A percentile compares a stretch with the other conserved stretches of the same genome.
phyloP scores from a whole-genome alignment of 1,140 invertebrate species.

The Drosophila bifasciata region DNA sequence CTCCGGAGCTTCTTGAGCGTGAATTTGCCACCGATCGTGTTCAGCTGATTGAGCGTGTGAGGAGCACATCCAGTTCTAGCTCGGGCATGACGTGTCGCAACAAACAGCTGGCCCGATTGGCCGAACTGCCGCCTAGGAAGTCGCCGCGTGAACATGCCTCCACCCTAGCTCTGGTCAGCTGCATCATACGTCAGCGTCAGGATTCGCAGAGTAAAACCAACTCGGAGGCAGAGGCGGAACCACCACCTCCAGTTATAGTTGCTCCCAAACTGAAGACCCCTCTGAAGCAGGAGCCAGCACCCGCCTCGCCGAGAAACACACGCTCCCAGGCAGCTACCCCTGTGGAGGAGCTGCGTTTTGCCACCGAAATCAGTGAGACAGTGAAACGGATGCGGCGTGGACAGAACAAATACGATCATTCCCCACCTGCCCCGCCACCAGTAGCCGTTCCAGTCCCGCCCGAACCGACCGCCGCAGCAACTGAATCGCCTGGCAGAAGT shows the following conservation, averaged over 20 bases:
- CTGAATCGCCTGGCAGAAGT: conserved; percentile 30
- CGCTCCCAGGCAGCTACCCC: conserved; percentile 73
- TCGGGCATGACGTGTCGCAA: conserved; percentile 62
- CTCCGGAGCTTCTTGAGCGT: conserved; percentile 66
- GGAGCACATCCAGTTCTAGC: conserved; percentile 65
- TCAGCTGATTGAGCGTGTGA: conserved; percentile 57
- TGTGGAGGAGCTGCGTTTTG: conserved; percentile 75
- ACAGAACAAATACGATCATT: conserved; percentile 79
- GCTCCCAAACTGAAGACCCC: conserved; percentile 37
- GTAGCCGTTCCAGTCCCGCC: too few relatives aligned
- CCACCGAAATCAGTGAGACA: conserved; percentile 79
- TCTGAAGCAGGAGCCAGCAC: conserved; percentile 48
- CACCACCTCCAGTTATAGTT: conserved; percentile 6
- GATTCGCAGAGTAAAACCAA: conserved; percentile 79
- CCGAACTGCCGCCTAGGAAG: conserved; percentile 89
- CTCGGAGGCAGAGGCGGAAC: conserved; percentile 69
- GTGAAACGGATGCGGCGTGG: conserved; percentile 77
- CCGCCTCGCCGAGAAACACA: conserved; percentile 50
- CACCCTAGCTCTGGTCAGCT: conserved; percentile 91
- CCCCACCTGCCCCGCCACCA: conserved; percentile 42
- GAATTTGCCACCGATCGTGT: conserved; percentile 62
- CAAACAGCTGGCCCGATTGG: conserved; percentile 80
- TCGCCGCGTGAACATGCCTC: conserved; percentile 93
- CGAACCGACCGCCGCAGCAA: not conserved
- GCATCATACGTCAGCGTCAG: conserved; percentile 86